phyloP scores from a whole-genome alignment of 2,888 invertebrate genomes.

The Geophilus truncorum region DNA sequence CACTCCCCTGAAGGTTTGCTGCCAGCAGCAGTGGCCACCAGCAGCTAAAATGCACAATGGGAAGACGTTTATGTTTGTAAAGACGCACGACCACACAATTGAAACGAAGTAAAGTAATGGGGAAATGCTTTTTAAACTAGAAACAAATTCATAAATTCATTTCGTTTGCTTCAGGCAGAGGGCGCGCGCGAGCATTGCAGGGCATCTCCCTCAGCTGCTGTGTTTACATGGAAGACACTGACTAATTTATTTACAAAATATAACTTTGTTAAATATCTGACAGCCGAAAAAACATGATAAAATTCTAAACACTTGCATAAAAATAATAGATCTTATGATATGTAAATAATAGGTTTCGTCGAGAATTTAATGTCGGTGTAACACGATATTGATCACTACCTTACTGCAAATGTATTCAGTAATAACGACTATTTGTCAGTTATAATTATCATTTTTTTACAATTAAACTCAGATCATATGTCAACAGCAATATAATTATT shows the following conservation, averaged over 20 bases:
- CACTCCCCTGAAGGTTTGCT: not conserved
- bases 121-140: not conserved
- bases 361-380: not conserved
- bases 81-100: not conserved
- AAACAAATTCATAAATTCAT: not conserved
- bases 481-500: slow-evolving; percentile 8
- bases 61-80: not conserved
- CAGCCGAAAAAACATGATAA: slow-evolving; percentile 11
- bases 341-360: slow-evolving; percentile 1
- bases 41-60: not conserved
- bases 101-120: not conserved
- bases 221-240: not conserved
- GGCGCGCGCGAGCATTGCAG: slow-evolving; percentile 2
- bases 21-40: not conserved
- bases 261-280: slow-evolving; percentile 23
- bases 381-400: not conserved
- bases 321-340: slow-evolving; percentile 18
- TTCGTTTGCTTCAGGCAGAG: slow-evolving; percentile 1
- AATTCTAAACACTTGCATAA: slow-evolving; percentile 23
- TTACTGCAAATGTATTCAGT: not conserved
- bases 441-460: not conserved
- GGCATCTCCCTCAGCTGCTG: not conserved
- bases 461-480: slow-evolving; percentile 3
- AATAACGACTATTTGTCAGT: not conserved
- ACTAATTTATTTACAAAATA: not conserved